Conservation (phyloP, 2,113 vertebrate genomes). For the Edolisoma coerulescens region DNA sequence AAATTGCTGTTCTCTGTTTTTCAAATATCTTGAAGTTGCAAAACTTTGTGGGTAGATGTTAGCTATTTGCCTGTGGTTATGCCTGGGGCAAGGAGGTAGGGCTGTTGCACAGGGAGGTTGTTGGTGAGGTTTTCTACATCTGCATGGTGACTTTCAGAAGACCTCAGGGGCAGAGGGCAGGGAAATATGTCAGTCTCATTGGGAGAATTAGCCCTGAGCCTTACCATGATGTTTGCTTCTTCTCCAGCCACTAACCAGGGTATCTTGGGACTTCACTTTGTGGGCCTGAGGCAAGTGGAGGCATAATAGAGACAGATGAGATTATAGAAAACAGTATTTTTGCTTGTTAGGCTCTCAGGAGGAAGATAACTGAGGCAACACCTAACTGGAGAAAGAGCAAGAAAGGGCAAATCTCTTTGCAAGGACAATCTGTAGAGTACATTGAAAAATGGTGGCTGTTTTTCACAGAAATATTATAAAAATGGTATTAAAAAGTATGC, state of each 20-base stretch:
- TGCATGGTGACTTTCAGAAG: neutral
- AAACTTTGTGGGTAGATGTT: neutral
- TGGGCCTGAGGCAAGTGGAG: neutral
- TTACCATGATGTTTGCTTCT: neutral
- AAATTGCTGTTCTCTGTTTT: neutral
- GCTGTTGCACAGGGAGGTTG: neutral
- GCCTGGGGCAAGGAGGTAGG: neutral
- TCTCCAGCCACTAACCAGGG: neutral
- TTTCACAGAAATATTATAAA: neutral
- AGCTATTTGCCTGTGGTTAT: neutral
- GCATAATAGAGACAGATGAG: neutral
- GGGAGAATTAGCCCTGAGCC: neutral
- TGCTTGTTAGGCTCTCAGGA: neutral
- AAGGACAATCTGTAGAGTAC: neutral
- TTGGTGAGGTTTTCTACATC: neutral
- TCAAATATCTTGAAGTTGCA: neutral
- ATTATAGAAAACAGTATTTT: neutral
- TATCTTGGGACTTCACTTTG: neutral
- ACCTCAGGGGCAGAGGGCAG: neutral
- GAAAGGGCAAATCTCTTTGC: neutral
- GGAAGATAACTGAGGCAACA: neutral
- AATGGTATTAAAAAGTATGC: neutral
- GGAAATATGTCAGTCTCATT: neutral
- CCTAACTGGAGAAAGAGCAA: neutral
- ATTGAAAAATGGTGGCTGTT: neutral